phyloP scores from a whole-genome alignment of 1,140 invertebrate genomes.

The Nautilus pompilius region DNA sequence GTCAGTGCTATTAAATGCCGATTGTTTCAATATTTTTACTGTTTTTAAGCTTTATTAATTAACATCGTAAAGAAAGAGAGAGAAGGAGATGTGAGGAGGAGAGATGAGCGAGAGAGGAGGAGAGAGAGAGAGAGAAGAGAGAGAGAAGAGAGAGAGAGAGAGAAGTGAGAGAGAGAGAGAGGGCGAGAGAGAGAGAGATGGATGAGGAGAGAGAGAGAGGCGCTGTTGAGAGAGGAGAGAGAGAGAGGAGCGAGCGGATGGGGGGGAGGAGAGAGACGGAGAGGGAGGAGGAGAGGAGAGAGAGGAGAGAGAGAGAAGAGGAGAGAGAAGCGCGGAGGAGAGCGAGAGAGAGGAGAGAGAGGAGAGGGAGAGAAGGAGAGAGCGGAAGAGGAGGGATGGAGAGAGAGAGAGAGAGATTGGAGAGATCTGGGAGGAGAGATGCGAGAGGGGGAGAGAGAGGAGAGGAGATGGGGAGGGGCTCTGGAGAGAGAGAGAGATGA shows the following conservation, averaged over 20 bases:
- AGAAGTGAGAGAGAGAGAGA: background rate
- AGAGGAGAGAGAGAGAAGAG: background rate
- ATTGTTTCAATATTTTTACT: too few relatives aligned
- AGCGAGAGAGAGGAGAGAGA: too few relatives aligned
- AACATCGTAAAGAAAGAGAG: background rate
- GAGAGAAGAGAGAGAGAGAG: background rate
- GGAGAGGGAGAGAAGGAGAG: background rate
- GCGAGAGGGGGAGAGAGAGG: background rate
- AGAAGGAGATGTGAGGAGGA: background rate
- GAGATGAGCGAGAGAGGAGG: background rate
- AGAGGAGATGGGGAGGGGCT: background rate
- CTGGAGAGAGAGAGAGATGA: slow-evolving; percentile 1
- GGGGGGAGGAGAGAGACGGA: background rate
- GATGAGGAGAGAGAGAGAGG: background rate
- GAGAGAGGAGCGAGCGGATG: background rate
- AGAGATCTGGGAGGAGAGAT: background rate
- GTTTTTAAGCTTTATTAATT: too few relatives aligned
- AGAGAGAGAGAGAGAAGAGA: background rate
- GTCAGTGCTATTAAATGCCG: too few relatives aligned
- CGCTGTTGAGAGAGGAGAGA: background rate
- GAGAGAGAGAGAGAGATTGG: background rate
- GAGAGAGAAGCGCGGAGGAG: background rate
- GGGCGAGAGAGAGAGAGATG: background rate
- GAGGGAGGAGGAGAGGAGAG: background rate
- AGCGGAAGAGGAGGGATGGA: background rate